Base-by-base conservation (phyloP, 1,140 invertebrate species). In the Epicauta chinensis region DNA sequence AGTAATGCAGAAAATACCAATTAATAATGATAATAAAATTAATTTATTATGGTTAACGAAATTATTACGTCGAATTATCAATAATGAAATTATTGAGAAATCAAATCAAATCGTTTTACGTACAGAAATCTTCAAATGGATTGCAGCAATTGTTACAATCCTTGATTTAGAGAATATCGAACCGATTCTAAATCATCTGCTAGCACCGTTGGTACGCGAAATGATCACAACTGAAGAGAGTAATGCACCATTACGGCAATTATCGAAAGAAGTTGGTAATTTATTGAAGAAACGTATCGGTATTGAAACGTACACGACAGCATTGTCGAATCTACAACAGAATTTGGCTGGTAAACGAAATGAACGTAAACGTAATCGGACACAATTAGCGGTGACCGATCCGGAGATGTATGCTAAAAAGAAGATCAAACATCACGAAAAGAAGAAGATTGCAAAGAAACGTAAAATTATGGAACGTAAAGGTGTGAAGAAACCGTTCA, bases 341-440 rank as follows among this genome's bases (percentile, higher is more conserved):
- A 75, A 69, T 44, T 61, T 87, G 2, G 77, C 80, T 42, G 71
- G 79, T 3, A 82, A 76, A 59, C 75, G 79, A 65, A 79, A 81
- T 14, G 78, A 82, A 57, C 76, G 84, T 53, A 89, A 86, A 60
- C 79, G 80, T 55, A 59, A 73, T 15, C 74, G 79, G 38, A 79
- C 76, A 73, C 75, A 86, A 74, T 73, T 82, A 68, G 80, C 79
- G 61, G 80, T 92, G 1, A 81, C 80, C 1, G 78, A 90, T 73
- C 88, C 89, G 16, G 85, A 88, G 60, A 73, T 78, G 54, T 83
- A 83, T 17, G 87, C 86, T 0, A 85, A 85, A 65, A 81, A 82
- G 64, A 89, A 87, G 73, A 79, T 90, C 3, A 81, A 81, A 39
- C 78, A 81, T 52, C 82, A 89, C 58, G 76, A 83, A 51, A 86